A percentile compares a stretch with the other conserved stretches of the same genome.
Conservation (phyloP, 2,797 vertebrate genomes). For the Oophaga sylvatica region DNA sequence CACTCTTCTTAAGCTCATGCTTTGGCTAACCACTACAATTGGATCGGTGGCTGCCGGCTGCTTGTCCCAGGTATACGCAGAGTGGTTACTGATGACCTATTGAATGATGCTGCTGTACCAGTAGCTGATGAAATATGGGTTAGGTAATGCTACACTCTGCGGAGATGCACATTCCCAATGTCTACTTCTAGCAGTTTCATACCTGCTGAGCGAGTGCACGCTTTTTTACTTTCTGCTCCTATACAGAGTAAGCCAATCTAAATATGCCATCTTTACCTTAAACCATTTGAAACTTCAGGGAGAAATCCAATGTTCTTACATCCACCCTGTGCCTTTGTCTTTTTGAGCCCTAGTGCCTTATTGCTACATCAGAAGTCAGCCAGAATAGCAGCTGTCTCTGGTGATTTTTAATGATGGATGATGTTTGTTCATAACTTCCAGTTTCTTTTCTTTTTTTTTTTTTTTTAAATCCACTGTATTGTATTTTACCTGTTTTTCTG, state of each 20-base stretch:
- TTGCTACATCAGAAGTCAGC: too few species aligned
- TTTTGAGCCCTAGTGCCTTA: not conserved
- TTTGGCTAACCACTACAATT: not conserved
- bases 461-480: not conserved
- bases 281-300: not conserved
- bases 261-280: not conserved
- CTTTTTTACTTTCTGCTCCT: not conserved
- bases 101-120: constrained; percentile 1
- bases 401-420: too few species aligned
- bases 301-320: not conserved
- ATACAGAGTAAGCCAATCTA: not conserved
- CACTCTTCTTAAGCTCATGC: not conserved
- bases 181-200: not conserved
- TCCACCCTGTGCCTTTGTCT: not conserved
- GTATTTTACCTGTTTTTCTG: not conserved
- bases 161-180: not conserved
- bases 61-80: not conserved
- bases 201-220: too few species aligned
- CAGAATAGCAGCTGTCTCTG: too few species aligned
- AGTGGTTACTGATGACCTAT: not conserved
- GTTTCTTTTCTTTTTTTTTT: not conserved
- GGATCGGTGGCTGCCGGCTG: not conserved
- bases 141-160: not conserved
- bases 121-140: not conserved
- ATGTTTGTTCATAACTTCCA: not conserved